Conservation (phyloP, 2,113 vertebrate species). For the Cryptomyrus ogoouensis region DNA sequence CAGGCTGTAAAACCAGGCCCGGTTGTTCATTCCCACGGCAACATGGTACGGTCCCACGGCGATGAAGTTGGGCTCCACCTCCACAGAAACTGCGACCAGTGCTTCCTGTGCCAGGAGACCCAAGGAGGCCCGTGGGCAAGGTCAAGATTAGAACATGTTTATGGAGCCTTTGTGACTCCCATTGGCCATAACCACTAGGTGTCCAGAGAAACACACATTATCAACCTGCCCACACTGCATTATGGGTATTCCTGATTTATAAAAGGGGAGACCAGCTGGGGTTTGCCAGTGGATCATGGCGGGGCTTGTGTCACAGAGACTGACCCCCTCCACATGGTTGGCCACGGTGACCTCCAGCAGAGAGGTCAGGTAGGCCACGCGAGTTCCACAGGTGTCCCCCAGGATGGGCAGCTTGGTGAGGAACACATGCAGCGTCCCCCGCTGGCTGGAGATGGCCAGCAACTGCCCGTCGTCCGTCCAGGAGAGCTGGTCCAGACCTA, state of each 20-base stretch:
- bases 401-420: constrained; percentile 90
- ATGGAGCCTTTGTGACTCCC: neutral
- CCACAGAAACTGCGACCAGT: constrained; percentile 76
- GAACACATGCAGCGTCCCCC: constrained; percentile 83
- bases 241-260: neutral
- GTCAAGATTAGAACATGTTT: neutral
- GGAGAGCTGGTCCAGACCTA: constrained; percentile 81
- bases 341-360: constrained; percentile 87
- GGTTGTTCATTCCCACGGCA: constrained; percentile 95
- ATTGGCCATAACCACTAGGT: neutral
- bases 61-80: constrained; percentile 88
- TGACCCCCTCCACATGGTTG: constrained; percentile 84
- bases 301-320: constrained; percentile 15
- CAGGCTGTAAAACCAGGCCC: constrained; percentile 91
- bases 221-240: neutral
- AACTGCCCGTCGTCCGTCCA: constrained; percentile 97
- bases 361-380: constrained; percentile 86
- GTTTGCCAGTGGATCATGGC: neutral
- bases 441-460: constrained; percentile 81
- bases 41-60: constrained; percentile 87
- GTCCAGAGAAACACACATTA: neutral
- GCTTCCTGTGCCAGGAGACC: constrained; percentile 61
- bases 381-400: constrained; percentile 77
- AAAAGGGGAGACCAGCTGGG: neutral
- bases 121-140: neutral